Percentiles rank a stretch among this genome's conserved stretches.
Evolutionary conservation across 35 echinoderm and acorn worm species (phyloP).

Genomic region (Apostichopus californicus): DNA sequence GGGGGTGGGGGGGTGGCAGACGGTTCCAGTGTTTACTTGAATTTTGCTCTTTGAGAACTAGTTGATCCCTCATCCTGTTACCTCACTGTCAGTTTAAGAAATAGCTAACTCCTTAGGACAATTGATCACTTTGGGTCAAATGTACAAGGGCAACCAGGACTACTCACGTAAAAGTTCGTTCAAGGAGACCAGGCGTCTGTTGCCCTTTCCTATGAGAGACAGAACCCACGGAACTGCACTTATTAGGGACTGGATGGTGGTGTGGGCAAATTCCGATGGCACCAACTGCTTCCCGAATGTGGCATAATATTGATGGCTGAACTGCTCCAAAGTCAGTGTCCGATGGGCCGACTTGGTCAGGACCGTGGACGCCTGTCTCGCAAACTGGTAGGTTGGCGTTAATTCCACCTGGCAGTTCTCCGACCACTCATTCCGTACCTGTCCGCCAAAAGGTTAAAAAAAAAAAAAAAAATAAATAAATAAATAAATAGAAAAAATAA

Average conservation of each 20-base stretch:
- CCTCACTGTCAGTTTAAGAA: too few species aligned
- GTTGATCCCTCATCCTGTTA: too few species aligned
- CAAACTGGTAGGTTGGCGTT: conserved; percentile 93
- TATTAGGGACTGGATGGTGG: conserved; percentile 72
- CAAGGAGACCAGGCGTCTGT: conserved; percentile 63
- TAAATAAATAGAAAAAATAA: too few species aligned
- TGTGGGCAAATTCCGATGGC: conserved; percentile 74
- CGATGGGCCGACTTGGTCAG: conserved; percentile 55
- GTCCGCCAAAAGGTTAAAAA: not conserved
- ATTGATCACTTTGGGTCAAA: too few species aligned
- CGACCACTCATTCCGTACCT: conserved; percentile 93
- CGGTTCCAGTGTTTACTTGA: too few species aligned
- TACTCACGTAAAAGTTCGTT: conserved; percentile 53
- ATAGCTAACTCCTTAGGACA: too few species aligned
- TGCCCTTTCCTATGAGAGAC: conserved; percentile 76
- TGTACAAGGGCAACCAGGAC: not conserved
- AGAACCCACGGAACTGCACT: conserved; percentile 79
- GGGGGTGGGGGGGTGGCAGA: too few species aligned
- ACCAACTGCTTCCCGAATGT: conserved; percentile 45
- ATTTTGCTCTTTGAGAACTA: too few species aligned
- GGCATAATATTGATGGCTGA: conserved; percentile 61
- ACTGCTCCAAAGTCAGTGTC: conserved; percentile 73
- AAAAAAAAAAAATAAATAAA: not conserved
- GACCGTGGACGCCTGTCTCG: conserved; percentile 65
- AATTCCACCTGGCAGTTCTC: conserved; percentile 73